Base-by-base conservation (phyloP, 2,888 invertebrate genomes). In the Allophyes oxyacanthae region DNA sequence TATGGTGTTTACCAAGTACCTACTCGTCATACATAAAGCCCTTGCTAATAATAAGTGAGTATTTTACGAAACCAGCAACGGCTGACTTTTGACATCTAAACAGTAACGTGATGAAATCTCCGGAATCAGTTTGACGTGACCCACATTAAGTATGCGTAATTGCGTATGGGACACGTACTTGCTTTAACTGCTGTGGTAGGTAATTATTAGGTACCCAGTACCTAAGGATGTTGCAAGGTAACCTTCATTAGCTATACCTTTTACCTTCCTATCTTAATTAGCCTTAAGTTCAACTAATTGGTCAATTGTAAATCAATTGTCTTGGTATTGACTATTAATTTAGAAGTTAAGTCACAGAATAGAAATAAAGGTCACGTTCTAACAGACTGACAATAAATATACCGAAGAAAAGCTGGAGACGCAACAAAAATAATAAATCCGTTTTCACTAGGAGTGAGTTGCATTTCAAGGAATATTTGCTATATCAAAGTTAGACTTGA, bases 101-200 rank as follows among this genome's bases (percentile, higher is more conserved):
- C 33, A 28, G 28, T n/a, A n/a, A 37, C 38, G n/a, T 64, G 36
- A 30, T 9, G 64, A 42, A 55, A 64, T 30, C 48, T 42, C 28
- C 6, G 25, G n/a, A 62, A 41, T 36, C 20, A n/a, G 37, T 41
- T 25, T 38, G n/a, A 40, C 43, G 34, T 46, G 37, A 46, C 42
- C 45, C n/a, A 25, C n/a, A 34, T 20, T 36, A 28, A 14, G 36
- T 44, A 14, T 26, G 15, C 8, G 9, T 36, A 37, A 41, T 11
- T 26, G 15, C 8, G 9, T 36, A 37, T 32, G 26, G 25, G 15
- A 30, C 48, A 59, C 15, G 15, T 25, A 28, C 9, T 53, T 32
- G n/a, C 11, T 48, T 14, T 33, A 25, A 32, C 10, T 13, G 9
- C 33, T 32, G 36, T 26, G 10, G 43, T 53, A 44, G 10, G 43